Conservation (phyloP, 2,888 invertebrate genomes). For the Tenthredo amoena region DNA sequence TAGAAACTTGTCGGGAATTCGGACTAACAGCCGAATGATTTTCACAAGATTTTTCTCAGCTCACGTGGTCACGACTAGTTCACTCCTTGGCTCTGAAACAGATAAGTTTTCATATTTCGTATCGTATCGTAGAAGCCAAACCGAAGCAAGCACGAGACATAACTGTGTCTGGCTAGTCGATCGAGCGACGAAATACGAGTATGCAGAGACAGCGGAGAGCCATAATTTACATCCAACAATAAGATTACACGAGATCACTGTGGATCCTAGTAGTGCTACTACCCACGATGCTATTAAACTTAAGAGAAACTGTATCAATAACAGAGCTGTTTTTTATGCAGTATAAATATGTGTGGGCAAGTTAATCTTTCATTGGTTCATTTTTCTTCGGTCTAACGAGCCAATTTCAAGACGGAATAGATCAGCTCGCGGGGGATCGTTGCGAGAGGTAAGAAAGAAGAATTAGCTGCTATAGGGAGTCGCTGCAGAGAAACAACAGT, state of each 20-base stretch:
- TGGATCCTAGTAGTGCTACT: not conserved
- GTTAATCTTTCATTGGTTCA: constrained; percentile 26
- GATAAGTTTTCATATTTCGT: not conserved
- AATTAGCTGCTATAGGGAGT: not conserved
- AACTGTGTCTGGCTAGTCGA: not conserved
- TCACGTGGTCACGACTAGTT: not conserved
- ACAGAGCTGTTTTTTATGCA: not conserved
- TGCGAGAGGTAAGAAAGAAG: not conserved
- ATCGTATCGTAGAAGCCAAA: not conserved
- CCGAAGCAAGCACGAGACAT: not conserved
- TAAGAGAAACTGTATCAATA: constrained; percentile 5
- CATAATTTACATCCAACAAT: not conserved
- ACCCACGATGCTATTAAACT: not conserved
- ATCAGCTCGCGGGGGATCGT: not conserved
- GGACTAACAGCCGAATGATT: not conserved
- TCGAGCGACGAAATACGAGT: not conserved
- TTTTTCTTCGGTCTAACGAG: constrained; percentile 19
- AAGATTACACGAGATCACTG: not conserved
- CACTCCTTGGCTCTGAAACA: constrained; percentile 39
- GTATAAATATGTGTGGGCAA: not conserved
- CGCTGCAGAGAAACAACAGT: not conserved
- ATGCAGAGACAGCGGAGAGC: not conserved
- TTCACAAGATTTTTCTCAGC: not conserved
- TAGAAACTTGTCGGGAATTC: not conserved
- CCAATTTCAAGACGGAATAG: not conserved